A percentile compares a stretch with the other conserved stretches of the same genome.
These are phyloP conservation scores for Dunckerocampus dactyliophorus DNA, from an alignment of 2,113 vertebrate genomes.

Conservation along the genomic window DNA sequence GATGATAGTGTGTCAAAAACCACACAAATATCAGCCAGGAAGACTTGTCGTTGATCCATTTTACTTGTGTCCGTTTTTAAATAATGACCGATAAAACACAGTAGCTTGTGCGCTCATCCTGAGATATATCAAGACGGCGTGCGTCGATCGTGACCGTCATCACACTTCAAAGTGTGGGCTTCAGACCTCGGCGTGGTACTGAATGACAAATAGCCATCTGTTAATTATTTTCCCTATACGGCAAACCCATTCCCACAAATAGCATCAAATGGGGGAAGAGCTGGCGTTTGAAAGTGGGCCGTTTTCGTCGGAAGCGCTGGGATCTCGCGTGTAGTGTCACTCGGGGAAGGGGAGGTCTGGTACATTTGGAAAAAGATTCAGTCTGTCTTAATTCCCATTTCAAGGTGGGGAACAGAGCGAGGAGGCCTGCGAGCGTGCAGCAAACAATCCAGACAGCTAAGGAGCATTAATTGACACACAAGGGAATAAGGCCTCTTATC, in stretches of 20 bases:
- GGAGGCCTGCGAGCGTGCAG: slow-evolving; percentile 12
- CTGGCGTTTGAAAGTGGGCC: slow-evolving; percentile 50
- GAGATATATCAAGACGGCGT: background rate
- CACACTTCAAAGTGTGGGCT: slow-evolving; percentile 2
- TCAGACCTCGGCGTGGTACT: background rate
- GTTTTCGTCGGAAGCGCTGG: slow-evolving; percentile 27
- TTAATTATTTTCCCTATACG: slow-evolving; percentile 44
- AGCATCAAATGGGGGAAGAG: slow-evolving; percentile 55
- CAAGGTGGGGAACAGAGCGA: slow-evolving; percentile 17
- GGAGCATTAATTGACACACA: slow-evolving; percentile 59
- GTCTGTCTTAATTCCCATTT: slow-evolving; percentile 23
- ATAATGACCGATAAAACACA: background rate
- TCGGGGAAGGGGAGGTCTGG: slow-evolving; percentile 39
- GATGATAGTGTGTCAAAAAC: background rate
- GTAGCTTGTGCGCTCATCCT: background rate
- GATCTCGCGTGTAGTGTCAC: slow-evolving; percentile 48
- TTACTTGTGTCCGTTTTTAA: background rate
- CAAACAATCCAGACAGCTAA: slow-evolving; percentile 43
- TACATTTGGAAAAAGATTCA: slow-evolving; percentile 38
- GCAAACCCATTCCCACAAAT: slow-evolving; percentile 53
- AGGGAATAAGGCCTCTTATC: slow-evolving; percentile 57
- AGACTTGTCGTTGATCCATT: background rate
- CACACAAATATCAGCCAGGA: background rate
- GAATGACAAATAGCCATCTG: slow-evolving; percentile 65
- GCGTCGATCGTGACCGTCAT: background rate